Conservation (phyloP, 1,140 invertebrate genomes). For the Tribolium castaneum region DNA sequence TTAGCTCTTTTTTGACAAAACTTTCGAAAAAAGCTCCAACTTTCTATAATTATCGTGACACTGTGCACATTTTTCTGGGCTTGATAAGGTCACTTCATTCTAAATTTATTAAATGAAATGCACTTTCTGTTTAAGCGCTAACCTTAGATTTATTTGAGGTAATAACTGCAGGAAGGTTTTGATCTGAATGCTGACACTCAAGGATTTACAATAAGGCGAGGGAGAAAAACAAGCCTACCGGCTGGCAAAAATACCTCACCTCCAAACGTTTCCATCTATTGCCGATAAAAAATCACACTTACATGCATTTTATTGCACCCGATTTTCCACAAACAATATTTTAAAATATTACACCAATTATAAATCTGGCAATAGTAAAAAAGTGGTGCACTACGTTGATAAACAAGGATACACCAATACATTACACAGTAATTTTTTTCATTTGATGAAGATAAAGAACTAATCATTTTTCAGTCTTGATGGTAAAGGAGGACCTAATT, state of each 20-base stretch:
- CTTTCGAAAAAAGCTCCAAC: not conserved
- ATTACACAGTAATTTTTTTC: too few species aligned
- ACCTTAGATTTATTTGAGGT: slow-evolving; percentile 15
- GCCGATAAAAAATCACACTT: too few species aligned
- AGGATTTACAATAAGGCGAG: not conserved
- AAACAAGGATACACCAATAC: too few species aligned
- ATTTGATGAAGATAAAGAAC: too few species aligned
- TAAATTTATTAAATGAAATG: slow-evolving; percentile 37
- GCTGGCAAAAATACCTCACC: not conserved
- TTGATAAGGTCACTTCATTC: slow-evolving; percentile 19
- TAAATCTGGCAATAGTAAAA: too few species aligned
- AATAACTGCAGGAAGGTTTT: slow-evolving; percentile 3
- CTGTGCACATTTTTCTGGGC: not conserved
- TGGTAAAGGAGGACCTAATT: too few species aligned
- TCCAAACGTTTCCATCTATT: too few species aligned
- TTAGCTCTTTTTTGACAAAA: not conserved
- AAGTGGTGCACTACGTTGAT: too few species aligned
- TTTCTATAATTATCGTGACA: not conserved
- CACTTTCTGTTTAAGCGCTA: slow-evolving; percentile 22
- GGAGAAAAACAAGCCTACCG: not conserved
- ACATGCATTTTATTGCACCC: too few species aligned
- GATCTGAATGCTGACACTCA: not conserved
- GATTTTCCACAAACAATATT: too few species aligned
- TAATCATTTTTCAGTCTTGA: too few species aligned
- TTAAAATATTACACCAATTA: too few species aligned